Conservation (phyloP, 1,140 invertebrate genomes). For the Halesus radiatus region DNA sequence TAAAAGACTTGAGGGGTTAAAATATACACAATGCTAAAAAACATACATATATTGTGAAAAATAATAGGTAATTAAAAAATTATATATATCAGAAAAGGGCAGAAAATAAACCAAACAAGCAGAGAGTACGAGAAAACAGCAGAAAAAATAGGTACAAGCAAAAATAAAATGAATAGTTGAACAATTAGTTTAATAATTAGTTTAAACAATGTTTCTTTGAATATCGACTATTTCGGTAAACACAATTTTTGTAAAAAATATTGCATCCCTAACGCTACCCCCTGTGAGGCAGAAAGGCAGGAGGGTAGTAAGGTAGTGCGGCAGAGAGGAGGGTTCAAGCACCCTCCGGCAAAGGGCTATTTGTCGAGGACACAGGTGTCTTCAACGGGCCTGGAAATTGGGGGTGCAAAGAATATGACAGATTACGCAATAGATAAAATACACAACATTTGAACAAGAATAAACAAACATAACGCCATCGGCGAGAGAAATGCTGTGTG, state of each 20-base stretch:
- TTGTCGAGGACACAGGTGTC: slow-evolving; percentile 52
- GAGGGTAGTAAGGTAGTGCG: neutral
- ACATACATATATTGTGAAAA: too few species aligned
- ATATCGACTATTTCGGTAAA: too few species aligned
- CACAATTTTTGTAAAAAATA: neutral
- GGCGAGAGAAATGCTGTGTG: neutral
- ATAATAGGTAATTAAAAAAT: too few species aligned
- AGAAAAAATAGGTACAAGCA: too few species aligned
- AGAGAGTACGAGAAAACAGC: too few species aligned
- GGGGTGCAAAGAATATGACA: slow-evolving; percentile 54
- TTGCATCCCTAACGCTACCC: neutral
- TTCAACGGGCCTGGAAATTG: slow-evolving; percentile 48
- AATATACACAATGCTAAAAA: too few species aligned
- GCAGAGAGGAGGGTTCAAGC: neutral
- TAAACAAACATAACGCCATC: neutral
- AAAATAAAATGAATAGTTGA: too few species aligned
- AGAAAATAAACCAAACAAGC: too few species aligned
- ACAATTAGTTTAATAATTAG: too few species aligned
- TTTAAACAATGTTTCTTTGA: too few species aligned
- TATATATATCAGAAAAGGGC: too few species aligned
- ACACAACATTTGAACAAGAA: neutral
- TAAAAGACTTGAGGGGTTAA: too few species aligned
- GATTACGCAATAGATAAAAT: slow-evolving; percentile 25
- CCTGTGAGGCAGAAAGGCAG: neutral
- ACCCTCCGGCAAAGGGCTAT: slow-evolving; percentile 33